phyloP scores from a whole-genome alignment of 1,140 invertebrate genomes.

The Ostrea edulis region DNA sequence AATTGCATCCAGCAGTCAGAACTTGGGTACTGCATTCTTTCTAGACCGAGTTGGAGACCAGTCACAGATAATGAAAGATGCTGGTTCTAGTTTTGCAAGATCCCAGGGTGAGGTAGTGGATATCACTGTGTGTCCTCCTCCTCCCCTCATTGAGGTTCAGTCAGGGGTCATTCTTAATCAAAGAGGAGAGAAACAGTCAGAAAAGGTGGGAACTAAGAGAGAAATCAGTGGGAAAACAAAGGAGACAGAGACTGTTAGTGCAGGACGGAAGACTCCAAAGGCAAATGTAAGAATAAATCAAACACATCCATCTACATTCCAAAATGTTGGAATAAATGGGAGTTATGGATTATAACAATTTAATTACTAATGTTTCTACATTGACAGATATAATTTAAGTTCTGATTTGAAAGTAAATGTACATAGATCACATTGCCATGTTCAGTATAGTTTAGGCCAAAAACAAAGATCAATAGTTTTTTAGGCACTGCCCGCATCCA shows the following conservation, averaged over 20 bases:
- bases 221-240: neutral
- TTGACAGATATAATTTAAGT: too few species aligned
- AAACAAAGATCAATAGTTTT: too few species aligned
- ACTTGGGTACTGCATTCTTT: constrained; percentile 6
- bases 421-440: too few species aligned
- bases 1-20: neutral
- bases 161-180: neutral
- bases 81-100: neutral
- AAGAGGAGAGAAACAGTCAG: neutral
- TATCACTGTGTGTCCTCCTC: constrained; percentile 42
- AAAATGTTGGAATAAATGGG: too few species aligned
- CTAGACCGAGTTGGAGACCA: constrained; percentile 41
- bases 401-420: too few species aligned
- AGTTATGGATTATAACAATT: too few species aligned
- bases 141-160: constrained; percentile 43
- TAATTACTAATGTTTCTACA: too few species aligned
- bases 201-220: neutral
- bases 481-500: too few species aligned
- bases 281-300: constrained; percentile 21
- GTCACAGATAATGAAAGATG: constrained; percentile 24
- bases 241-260: neutral
- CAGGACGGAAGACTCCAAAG: neutral
- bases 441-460: too few species aligned
- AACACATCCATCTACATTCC: too few species aligned
- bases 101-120: neutral